Evolutionary conservation across 2,888 invertebrate genomes (phyloP).

Genomic region (Pristionchus entomophagus): DNA sequence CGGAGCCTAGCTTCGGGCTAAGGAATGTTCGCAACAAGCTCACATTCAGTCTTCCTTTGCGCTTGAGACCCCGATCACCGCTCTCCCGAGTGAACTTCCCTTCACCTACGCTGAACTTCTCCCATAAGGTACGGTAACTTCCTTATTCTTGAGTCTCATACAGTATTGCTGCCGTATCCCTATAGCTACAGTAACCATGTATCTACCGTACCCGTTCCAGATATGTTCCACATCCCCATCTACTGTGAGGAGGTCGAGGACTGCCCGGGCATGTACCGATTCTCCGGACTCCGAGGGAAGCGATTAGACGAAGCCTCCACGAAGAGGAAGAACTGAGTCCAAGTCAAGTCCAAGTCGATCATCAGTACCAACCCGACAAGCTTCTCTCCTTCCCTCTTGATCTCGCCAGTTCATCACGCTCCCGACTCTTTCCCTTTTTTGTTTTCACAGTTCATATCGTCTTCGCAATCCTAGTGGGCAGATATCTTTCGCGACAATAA

Average conservation of each 20-base stretch:
- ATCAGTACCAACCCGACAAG: no score
- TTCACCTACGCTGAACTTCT: neutral
- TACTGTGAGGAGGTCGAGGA: constrained; percentile 36
- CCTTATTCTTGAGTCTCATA: neutral
- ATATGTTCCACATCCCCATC: constrained; percentile 46
- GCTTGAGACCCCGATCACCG: constrained; percentile 5
- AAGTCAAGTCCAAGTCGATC: no score
- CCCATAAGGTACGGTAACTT: constrained; percentile 25
- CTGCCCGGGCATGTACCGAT: neutral
- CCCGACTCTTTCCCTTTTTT: neutral
- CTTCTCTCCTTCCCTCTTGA: neutral
- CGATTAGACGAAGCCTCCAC: neutral
- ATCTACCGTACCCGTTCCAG: neutral
- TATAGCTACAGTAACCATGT: neutral
- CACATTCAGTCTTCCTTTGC: constrained; percentile 24
- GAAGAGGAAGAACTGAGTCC: neutral
- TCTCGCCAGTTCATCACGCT: neutral
- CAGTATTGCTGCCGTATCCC: neutral
- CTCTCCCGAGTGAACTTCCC: neutral
- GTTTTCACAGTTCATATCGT: constrained; percentile 6
- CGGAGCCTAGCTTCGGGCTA: constrained; percentile 13
- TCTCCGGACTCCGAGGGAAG: neutral
- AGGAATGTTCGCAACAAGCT: constrained; percentile 26
- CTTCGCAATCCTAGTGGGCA: constrained; percentile 9
- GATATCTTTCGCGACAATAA: neutral